Percentiles rank a stretch among this genome's conserved stretches.
These are phyloP conservation scores for Aphelenchoides besseyi DNA, from an alignment of 1,140 invertebrate species.

Conservation along the genomic window DNA sequence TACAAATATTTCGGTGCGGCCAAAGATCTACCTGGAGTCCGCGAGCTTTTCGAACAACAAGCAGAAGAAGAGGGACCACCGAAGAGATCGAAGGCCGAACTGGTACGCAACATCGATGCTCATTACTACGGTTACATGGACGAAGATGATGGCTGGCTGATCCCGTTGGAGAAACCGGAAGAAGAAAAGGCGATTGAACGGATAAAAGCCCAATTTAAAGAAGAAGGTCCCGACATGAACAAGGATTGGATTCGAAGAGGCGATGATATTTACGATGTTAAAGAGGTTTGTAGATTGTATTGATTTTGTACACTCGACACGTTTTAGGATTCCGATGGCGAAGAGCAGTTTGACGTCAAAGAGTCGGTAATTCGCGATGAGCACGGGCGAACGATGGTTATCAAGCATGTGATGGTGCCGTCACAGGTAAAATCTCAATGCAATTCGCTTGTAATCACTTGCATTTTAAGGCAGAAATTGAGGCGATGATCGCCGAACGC, in stretches of 20 bases:
- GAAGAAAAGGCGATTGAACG: conserved; percentile 45
- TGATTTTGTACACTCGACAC: conserved; percentile 4
- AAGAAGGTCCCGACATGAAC: conserved; percentile 51
- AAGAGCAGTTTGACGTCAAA: conserved; percentile 53
- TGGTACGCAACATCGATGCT: conserved; percentile 81
- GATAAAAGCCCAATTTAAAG: conserved; percentile 35
- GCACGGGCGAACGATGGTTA: conserved; percentile 55
- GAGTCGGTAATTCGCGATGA: conserved; percentile 58
- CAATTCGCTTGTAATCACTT: too few relatives aligned
- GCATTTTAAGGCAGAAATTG: conserved; percentile 58
- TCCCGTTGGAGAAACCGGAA: conserved; percentile 75
- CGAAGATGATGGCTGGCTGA: conserved; percentile 93
- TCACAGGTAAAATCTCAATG: too few relatives aligned
- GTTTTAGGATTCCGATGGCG: conserved; percentile 54
- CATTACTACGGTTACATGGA: conserved; percentile 97
- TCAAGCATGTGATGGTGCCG: conserved; percentile 59
- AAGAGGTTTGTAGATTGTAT: conserved; percentile 34
- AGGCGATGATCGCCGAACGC: conserved; percentile 57
- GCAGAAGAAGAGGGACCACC: conserved; percentile 69
- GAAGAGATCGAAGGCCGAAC: conserved; percentile 82
- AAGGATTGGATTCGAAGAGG: conserved; percentile 38
- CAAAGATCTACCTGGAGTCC: conserved; percentile 92
- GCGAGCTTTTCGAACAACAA: conserved; percentile 87
- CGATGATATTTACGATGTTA: conserved; percentile 54
- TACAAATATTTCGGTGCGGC: conserved; percentile 99